These are phyloP conservation scores for Cheracebus regulus DNA, from an alignment of 2,797 vertebrate genomes.

Conservation along the genomic window DNA sequence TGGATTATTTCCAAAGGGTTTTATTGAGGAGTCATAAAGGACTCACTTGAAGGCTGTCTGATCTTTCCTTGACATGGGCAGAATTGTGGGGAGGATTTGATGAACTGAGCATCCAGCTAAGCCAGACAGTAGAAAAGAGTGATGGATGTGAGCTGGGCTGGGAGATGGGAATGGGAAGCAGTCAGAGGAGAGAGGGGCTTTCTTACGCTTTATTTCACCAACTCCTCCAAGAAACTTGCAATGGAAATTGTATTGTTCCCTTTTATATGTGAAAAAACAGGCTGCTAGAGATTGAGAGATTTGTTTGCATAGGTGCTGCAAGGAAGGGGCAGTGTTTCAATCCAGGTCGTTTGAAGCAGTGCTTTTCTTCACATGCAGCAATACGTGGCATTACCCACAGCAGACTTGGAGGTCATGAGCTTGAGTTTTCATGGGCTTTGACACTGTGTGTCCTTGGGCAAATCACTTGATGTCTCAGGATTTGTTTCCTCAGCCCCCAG, in stretches of 20 bases:
- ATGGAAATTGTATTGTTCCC: neutral
- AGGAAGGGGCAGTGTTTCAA: neutral
- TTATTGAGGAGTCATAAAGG: slow-evolving; percentile 31
- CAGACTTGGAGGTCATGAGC: neutral
- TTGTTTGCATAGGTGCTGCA: neutral
- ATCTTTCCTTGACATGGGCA: neutral
- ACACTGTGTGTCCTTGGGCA: neutral
- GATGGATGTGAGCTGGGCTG: neutral
- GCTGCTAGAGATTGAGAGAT: neutral
- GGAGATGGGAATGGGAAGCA: neutral
- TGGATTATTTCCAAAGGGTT: neutral
- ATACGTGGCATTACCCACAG: neutral
- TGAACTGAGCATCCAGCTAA: neutral
- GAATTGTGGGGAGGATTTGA: neutral
- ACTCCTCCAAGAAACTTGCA: neutral
- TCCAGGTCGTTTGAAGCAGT: neutral
- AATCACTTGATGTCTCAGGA: neutral
- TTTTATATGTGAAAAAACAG: neutral
- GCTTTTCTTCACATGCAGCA: neutral
- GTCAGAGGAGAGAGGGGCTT: neutral
- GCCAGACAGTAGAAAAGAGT: neutral
- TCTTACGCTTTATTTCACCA: neutral
- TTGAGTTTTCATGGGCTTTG: neutral
- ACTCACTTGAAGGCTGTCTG: neutral
- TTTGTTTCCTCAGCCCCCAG: neutral